Evolutionary conservation across 2,888 invertebrate genomes (phyloP), one percentile per base, ranked within the genome.

Genomic region (Nomada ferruginata): DNA sequence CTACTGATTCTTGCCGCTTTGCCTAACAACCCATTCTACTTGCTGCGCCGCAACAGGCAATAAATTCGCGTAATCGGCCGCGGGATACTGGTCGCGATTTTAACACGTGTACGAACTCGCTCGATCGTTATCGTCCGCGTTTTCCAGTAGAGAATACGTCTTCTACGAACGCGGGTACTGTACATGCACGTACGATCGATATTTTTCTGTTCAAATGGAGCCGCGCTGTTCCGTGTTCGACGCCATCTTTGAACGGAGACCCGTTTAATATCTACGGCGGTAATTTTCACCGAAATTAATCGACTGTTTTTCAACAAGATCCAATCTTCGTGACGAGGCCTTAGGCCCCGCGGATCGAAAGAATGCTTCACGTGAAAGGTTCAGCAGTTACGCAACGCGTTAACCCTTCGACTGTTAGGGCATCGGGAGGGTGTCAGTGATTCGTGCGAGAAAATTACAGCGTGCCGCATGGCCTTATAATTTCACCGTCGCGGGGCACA

Each of bases 361-460:
- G 55, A 69, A 69, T 70, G 47, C 15, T 26, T 29, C 18, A n/a
- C 20, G 44, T 2, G 26, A 47, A 26, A 11, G 69, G 26, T 10
- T 50, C 18, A 9, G 10, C 13, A 55, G 75, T 76, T 72, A 7
- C 61, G 65, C 26, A 66, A 78, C 55, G 26, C 23, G 9, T 44
- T n/a, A 50, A 64, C 50, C 36, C 26, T 1, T 9, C 66, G 29
- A 57, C 36, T 42, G 53, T 52, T 47, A 50, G 29, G n/a, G 36
- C 59, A 23, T 70, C 61, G 47, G 59, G 15, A 71, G 5, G 60
- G 65, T 61, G 70, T 81, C 75, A 23, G 52, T 69, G 59, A 44
- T 80, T 82, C 84, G 76, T 87, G 74, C 70, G 70, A 85, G 82
- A 79, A 83, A 90, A 86, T 87, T 83, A 83, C 52, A 86, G 83